A percentile compares a stretch with the other conserved stretches of the same genome.
Evolutionary conservation across 2,113 vertebrate genomes (phyloP).

Genomic region (Acrocephalus kingi): DNA sequence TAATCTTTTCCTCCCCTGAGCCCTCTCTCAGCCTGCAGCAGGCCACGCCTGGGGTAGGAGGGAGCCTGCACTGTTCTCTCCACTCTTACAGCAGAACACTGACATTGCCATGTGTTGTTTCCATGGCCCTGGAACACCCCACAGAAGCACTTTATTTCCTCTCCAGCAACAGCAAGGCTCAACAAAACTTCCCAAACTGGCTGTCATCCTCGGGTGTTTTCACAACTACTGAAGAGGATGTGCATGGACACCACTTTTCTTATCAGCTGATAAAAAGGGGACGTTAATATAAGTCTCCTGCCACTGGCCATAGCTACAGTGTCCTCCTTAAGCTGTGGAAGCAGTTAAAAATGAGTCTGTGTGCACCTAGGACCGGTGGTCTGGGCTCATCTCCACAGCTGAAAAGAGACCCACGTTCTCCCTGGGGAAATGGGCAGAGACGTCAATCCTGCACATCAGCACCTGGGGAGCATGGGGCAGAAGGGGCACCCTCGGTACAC

Average conservation of each 20-base stretch:
- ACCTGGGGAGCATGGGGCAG: neutral
- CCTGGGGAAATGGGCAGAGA: neutral
- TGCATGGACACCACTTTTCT: neutral
- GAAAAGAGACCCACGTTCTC: neutral
- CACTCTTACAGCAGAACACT: neutral
- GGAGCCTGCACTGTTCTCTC: neutral
- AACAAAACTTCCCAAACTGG: neutral
- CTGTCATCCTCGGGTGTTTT: neutral
- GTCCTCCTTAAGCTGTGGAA: neutral
- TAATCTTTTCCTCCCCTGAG: neutral
- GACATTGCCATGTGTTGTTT: fast-evolving
- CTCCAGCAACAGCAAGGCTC: neutral
- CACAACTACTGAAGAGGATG: neutral
- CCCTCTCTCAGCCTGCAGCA: neutral
- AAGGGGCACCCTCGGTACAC: neutral
- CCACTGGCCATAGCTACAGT: neutral
- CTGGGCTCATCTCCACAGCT: neutral
- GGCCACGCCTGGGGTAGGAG: fast-evolving
- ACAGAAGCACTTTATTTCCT: too few species aligned
- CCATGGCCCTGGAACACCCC: neutral
- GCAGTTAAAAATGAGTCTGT: neutral
- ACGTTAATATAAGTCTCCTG: neutral
- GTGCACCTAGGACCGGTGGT: neutral
- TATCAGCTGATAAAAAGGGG: neutral
- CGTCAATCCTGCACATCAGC: neutral